Evolutionary conservation across 1,140 invertebrate genomes (phyloP).

Genomic region (Camponotus floridanus): DNA sequence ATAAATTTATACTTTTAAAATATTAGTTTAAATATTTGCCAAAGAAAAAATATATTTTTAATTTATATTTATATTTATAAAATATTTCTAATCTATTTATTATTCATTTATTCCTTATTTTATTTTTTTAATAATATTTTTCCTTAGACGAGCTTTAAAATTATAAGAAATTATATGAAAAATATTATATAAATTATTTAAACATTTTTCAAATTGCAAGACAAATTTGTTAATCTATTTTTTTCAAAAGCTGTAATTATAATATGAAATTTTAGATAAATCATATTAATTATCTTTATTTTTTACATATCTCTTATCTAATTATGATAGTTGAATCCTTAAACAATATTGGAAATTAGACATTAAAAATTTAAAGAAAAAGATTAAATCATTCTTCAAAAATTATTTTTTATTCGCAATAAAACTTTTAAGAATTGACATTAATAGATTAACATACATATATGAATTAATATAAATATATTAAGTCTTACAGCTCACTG

Average conservation of each 20-base stretch:
- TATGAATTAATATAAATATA: not conserved
- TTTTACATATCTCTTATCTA: not conserved
- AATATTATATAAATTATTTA: not conserved
- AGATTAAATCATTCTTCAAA: not conserved
- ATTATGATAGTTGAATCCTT: not conserved
- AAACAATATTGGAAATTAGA: not conserved
- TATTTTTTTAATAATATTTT: not conserved
- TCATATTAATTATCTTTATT: not conserved
- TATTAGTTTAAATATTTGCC: constrained; percentile 17
- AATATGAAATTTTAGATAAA: not conserved
- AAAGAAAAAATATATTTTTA: not conserved
- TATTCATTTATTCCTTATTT: not conserved
- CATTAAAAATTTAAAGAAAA: not conserved
- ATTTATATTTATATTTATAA: not conserved
- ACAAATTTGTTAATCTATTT: not conserved
- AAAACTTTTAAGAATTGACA: not conserved
- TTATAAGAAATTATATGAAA: constrained; percentile 6
- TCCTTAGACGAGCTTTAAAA: not conserved
- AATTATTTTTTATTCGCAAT: not conserved
- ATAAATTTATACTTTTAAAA: not conserved
- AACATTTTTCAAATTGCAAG: not conserved
- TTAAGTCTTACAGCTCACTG: not conserved
- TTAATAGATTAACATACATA: not conserved
- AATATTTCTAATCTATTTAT: not conserved
- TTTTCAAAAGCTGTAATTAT: not conserved